These are phyloP conservation scores for Ceriagrion tenellum DNA, from an alignment of 2,888 invertebrate genomes.

Conservation along the genomic window DNA sequence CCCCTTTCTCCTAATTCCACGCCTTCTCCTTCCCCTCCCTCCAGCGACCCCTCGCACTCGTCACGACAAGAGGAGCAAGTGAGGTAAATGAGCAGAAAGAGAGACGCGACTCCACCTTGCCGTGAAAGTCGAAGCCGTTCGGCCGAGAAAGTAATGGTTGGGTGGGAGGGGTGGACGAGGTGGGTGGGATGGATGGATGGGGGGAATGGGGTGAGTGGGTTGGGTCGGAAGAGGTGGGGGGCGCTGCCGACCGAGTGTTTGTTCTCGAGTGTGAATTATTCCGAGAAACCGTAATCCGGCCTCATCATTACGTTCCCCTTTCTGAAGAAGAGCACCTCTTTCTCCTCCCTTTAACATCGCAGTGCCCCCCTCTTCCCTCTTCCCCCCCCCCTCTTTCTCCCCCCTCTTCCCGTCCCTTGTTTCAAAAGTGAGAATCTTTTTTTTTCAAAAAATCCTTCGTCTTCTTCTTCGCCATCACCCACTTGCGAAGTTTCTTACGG, in stretches of 20 bases:
- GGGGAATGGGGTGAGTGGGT: too few relatives aligned
- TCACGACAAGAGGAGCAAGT: background rate
- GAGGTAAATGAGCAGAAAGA: background rate
- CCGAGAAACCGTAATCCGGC: background rate
- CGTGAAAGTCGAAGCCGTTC: background rate
- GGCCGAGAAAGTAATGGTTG: background rate
- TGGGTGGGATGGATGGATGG: too few relatives aligned
- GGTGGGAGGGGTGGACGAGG: too few relatives aligned
- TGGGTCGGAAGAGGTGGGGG: too few relatives aligned
- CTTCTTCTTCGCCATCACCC: background rate
- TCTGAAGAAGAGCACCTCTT: background rate
- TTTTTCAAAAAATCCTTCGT: too few relatives aligned
- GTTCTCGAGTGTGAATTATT: background rate
- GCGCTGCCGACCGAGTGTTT: background rate
- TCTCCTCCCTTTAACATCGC: background rate
- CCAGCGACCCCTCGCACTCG: too few relatives aligned
- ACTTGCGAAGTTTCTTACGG: background rate
- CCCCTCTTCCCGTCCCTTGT: background rate
- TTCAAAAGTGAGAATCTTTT: too few relatives aligned
- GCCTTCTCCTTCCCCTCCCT: too few relatives aligned
- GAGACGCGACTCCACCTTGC: background rate
- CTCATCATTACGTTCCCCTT: background rate
- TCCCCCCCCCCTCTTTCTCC: background rate
- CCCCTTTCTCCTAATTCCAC: too few relatives aligned
- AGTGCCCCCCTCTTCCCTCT: background rate